phyloP scores from a whole-genome alignment of 1,140 invertebrate species.

The Tribolium castaneum region DNA sequence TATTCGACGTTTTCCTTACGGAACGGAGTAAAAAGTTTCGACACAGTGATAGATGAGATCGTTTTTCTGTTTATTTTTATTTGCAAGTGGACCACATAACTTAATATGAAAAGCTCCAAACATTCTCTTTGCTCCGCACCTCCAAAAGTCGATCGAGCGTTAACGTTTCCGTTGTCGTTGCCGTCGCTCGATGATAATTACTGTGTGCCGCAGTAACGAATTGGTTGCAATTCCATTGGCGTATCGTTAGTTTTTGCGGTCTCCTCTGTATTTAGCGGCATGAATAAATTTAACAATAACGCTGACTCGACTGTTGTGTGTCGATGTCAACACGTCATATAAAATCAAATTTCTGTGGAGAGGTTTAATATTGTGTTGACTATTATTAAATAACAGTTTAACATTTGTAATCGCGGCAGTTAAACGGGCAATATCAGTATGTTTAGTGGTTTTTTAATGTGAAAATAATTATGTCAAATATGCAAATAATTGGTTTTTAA shows the following conservation, averaged over 20 bases:
- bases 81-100: background rate
- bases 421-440: background rate
- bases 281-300: background rate
- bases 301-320: background rate
- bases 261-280: background rate
- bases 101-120: background rate
- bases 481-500: slow-evolving; percentile 6
- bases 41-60: slow-evolving; percentile 19
- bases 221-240: background rate
- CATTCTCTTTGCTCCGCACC: background rate
- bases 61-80: slow-evolving; percentile 15
- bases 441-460: slow-evolving; percentile 22
- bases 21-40: slow-evolving; percentile 12
- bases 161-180: too few species aligned
- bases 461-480: slow-evolving; percentile 37
- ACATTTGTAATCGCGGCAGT: slow-evolving; percentile 9
- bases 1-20: slow-evolving; percentile 18
- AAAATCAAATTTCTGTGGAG: background rate
- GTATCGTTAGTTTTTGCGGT: background rate
- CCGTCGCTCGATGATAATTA: background rate
- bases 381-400: slow-evolving; percentile 29
- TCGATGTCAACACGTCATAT: background rate
- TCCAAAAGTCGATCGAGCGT: too few species aligned
- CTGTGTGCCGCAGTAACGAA: background rate
- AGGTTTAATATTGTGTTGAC: background rate